A percentile compares a stretch with the other conserved stretches of the same genome.
Evolutionary conservation across 1,140 invertebrate genomes (phyloP).

Genomic region (Ditylenchus dipsaci): DNA sequence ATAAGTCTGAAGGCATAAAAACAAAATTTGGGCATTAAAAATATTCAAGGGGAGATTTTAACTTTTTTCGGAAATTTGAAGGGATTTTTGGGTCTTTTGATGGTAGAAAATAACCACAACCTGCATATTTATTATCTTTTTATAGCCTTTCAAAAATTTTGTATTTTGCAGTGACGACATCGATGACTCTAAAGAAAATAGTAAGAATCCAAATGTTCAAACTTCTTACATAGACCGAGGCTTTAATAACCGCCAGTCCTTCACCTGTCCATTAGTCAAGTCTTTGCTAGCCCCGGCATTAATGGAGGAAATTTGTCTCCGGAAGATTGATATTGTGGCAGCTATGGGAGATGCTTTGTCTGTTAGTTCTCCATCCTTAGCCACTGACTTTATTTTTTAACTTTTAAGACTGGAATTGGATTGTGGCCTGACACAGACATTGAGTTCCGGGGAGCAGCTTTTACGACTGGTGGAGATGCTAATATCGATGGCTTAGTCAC

Average conservation of each 20-base stretch:
- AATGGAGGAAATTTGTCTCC: slow-evolving; percentile 34
- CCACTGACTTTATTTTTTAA: slow-evolving; percentile 17
- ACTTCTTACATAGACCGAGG: slow-evolving; percentile 28
- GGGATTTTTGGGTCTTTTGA: too few relatives aligned
- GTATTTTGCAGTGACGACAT: background rate
- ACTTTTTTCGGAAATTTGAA: too few relatives aligned
- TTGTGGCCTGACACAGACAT: slow-evolving; percentile 50
- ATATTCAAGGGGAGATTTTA: too few relatives aligned
- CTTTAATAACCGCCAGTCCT: slow-evolving; percentile 36
- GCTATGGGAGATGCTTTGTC: slow-evolving; percentile 43
- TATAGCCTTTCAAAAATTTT: too few relatives aligned
- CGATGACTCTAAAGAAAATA: slow-evolving; percentile 6
- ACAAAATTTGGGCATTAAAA: too few relatives aligned
- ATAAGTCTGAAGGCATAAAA: too few relatives aligned
- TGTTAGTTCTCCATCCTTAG: slow-evolving; percentile 22
- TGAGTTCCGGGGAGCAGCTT: slow-evolving; percentile 56
- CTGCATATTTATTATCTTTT: too few relatives aligned
- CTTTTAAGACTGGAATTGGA: slow-evolving; percentile 45
- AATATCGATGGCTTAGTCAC: slow-evolving; percentile 48
- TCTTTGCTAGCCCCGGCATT: slow-evolving; percentile 27
- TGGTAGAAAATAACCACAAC: too few relatives aligned
- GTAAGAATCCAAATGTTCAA: background rate
- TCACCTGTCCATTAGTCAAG: slow-evolving; percentile 45
- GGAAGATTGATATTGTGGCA: slow-evolving; percentile 46
- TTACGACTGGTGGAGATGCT: slow-evolving; percentile 54